Evolutionary conservation across 2,113 vertebrate species (phyloP).

Genomic region (Chunga burmeisteri): DNA sequence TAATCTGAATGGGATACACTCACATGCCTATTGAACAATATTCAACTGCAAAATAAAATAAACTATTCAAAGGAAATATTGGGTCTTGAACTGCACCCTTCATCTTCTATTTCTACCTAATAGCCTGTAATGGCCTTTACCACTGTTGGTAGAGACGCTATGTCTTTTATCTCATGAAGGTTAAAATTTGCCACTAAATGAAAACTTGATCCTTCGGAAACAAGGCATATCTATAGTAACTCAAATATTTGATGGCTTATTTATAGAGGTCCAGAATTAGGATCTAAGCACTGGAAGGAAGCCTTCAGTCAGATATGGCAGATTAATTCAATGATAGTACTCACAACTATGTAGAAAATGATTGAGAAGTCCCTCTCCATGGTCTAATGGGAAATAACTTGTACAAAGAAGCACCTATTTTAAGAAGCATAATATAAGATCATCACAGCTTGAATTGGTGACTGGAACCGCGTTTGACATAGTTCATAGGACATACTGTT

Average conservation of each 20-base stretch:
- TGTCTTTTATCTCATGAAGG: background rate
- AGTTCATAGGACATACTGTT: conserved; percentile 38
- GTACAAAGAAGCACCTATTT: background rate
- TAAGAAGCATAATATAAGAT: background rate
- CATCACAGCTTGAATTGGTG: conserved; percentile 38
- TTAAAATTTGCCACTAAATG: background rate
- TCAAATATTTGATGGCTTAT: background rate
- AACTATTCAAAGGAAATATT: background rate
- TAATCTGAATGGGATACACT: background rate
- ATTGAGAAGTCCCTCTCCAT: background rate
- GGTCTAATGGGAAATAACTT: background rate
- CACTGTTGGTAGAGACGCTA: background rate
- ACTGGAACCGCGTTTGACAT: background rate
- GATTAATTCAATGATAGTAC: background rate
- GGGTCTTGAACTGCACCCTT: background rate
- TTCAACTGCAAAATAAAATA: background rate
- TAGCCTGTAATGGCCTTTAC: background rate
- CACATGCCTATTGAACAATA: background rate
- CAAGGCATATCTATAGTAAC: background rate
- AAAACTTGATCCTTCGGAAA: background rate
- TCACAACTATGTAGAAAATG: background rate
- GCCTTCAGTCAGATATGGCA: background rate
- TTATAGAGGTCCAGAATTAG: background rate
- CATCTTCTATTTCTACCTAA: background rate
- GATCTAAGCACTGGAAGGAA: background rate